Conservation (phyloP, 2,888 invertebrate species). For the Ctenicera cuprea region DNA sequence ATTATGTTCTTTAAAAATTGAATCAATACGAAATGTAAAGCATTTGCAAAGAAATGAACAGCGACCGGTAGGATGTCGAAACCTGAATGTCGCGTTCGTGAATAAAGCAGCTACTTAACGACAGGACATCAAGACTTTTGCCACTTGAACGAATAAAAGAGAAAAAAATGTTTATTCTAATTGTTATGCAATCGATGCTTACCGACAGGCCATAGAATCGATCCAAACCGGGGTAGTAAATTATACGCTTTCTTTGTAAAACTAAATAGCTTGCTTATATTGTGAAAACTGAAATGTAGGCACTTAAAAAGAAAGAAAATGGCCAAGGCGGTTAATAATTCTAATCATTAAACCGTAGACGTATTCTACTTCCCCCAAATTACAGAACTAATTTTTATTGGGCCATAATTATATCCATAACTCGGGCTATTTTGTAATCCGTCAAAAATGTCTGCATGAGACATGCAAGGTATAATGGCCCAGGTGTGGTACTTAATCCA, state of each 20-base stretch:
- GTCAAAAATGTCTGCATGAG: conserved; percentile 35
- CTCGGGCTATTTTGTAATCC: conserved; percentile 12
- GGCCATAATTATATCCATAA: conserved; percentile 23
- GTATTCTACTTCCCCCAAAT: conserved; percentile 24
- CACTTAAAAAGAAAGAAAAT: conserved; percentile 20
- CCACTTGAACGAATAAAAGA: no score
- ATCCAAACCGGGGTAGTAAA: not conserved
- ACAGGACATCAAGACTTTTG: no score
- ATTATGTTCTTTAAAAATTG: no score
- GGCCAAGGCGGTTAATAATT: conserved; percentile 5
- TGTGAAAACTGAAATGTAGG: conserved; percentile 2
- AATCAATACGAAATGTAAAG: no score
- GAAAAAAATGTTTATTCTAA: no score
- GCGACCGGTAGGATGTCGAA: no score
- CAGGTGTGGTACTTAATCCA: conserved; percentile 34
- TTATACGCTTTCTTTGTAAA: conserved; percentile 19
- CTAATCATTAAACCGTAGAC: conserved; percentile 13
- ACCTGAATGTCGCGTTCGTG: no score
- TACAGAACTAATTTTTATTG: conserved; percentile 24
- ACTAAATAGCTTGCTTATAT: not conserved
- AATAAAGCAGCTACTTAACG: no score
- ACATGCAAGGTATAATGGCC: conserved; percentile 26
- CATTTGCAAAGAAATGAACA: no score
- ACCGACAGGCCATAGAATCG: conserved; percentile 3
- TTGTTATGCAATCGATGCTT: no score